Evolutionary conservation across 2,888 invertebrate species (phyloP).

Genomic region (Drosophila ustulata): DNA sequence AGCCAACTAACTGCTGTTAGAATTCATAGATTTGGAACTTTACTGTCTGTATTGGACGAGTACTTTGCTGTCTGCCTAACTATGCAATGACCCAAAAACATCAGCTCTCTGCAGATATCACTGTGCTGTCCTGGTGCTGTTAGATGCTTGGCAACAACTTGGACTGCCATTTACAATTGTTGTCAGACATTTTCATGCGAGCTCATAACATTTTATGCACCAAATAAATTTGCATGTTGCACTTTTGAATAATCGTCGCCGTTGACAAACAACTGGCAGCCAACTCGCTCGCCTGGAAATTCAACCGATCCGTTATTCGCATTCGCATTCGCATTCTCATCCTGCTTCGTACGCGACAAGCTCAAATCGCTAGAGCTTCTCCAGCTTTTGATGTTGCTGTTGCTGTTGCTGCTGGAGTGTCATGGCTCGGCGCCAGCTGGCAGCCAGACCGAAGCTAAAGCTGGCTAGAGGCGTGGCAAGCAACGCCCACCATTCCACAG

Average conservation of each 20-base stretch:
- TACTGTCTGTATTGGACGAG: background rate
- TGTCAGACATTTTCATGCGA: constrained; percentile 80
- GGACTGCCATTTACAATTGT: constrained; percentile 67
- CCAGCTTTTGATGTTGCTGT: background rate
- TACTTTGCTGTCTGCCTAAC: background rate
- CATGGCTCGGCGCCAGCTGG: constrained; percentile 71
- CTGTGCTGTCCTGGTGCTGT: background rate
- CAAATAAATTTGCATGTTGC: constrained; percentile 81
- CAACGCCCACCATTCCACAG: constrained; percentile 43
- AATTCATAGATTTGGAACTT: constrained; percentile 3
- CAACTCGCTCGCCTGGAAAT: constrained; percentile 57
- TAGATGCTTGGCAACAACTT: constrained; percentile 57
- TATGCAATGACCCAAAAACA: constrained; percentile 26
- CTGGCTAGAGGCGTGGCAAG: constrained; percentile 29
- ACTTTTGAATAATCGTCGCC: constrained; percentile 78
- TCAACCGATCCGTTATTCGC: constrained; percentile 18
- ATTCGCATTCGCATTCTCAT: constrained; percentile 2
- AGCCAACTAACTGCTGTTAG: background rate
- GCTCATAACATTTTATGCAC: constrained; percentile 79
- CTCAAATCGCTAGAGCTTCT: constrained; percentile 33
- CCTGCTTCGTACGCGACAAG: constrained; percentile 30
- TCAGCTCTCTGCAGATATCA: constrained; percentile 5
- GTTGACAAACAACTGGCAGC: constrained; percentile 79
- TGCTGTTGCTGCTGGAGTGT: constrained; percentile 27
- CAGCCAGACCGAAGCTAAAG: constrained; percentile 37